These are phyloP conservation scores for Sicus ferrugineus DNA, from an alignment of 2,888 invertebrate species.

Conservation along the genomic window DNA sequence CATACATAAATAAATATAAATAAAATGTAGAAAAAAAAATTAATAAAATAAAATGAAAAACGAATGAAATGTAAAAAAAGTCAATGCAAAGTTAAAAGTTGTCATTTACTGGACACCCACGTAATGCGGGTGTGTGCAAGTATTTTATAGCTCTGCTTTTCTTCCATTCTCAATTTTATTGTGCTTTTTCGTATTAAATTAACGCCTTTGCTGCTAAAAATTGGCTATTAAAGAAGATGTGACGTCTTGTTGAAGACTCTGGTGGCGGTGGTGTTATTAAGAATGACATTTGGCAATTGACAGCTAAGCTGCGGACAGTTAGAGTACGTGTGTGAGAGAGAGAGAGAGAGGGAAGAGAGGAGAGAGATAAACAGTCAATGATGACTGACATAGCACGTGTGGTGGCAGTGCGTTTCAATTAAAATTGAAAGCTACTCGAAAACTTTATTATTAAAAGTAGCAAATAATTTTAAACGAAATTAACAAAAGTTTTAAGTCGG, in stretches of 20 bases:
- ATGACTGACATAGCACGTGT: neutral
- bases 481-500: too few species aligned
- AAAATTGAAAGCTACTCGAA: neutral
- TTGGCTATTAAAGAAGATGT: neutral
- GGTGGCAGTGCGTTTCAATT: neutral
- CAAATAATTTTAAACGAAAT: too few species aligned
- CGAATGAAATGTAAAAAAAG: too few species aligned
- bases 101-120: neutral
- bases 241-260: slow-evolving; percentile 3
- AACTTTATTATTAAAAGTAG: neutral
- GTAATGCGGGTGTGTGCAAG: neutral
- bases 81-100: slow-evolving; percentile 6
- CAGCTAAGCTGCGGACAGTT: slow-evolving; percentile 4
- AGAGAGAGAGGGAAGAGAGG: neutral
- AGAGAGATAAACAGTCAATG: neutral
- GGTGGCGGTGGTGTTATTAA: slow-evolving; percentile 13
- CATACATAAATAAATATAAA: slow-evolving; percentile 22
- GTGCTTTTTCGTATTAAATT: neutral
- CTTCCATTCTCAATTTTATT: neutral
- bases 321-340: neutral
- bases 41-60: too few species aligned
- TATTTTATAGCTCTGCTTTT: neutral
- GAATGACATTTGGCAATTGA: slow-evolving; percentile 28
- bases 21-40: slow-evolving; percentile 18
- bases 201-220: neutral